Conservation (phyloP, 2,113 vertebrate species). For the Erythrocebus patas region DNA sequence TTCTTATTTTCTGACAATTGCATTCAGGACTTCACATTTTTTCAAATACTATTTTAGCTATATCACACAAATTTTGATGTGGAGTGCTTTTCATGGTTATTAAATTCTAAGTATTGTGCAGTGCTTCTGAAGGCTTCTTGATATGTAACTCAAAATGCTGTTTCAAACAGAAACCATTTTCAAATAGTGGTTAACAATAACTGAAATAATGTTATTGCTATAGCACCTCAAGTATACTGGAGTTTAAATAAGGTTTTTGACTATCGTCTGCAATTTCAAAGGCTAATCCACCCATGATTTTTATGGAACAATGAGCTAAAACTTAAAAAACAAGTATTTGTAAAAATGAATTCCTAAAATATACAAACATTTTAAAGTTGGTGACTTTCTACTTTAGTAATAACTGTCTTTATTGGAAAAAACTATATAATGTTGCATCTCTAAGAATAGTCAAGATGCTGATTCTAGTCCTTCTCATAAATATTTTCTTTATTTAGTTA, state of each 20-base stretch:
- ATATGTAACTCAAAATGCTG: constrained; percentile 46
- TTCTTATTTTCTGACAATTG: background rate
- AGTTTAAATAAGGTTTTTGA: constrained; percentile 61
- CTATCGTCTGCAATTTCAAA: constrained; percentile 29
- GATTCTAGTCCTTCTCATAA: background rate
- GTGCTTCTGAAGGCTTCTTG: constrained; percentile 28
- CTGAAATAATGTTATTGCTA: constrained; percentile 30
- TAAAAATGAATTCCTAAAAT: constrained; percentile 30
- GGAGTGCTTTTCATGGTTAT: constrained; percentile 32
- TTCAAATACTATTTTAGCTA: background rate
- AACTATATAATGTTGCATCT: background rate
- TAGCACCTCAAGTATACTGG: constrained; percentile 5
- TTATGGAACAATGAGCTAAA: constrained; percentile 18
- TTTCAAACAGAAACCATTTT: constrained; percentile 57
- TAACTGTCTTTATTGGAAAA: background rate
- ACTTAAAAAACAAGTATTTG: background rate
- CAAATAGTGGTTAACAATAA: constrained; percentile 58
- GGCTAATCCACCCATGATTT: constrained; percentile 20
- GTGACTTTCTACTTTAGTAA: background rate
- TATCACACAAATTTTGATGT: constrained; percentile 43
- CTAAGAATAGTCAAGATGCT: background rate
- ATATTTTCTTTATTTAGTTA: constrained; percentile 13
- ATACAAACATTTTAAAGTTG: constrained; percentile 38
- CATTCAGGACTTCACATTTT: constrained; percentile 23
- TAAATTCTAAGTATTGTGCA: constrained; percentile 51